Evolutionary conservation across 1,140 invertebrate genomes (phyloP).

Genomic region (Pristionchus pacificus): DNA sequence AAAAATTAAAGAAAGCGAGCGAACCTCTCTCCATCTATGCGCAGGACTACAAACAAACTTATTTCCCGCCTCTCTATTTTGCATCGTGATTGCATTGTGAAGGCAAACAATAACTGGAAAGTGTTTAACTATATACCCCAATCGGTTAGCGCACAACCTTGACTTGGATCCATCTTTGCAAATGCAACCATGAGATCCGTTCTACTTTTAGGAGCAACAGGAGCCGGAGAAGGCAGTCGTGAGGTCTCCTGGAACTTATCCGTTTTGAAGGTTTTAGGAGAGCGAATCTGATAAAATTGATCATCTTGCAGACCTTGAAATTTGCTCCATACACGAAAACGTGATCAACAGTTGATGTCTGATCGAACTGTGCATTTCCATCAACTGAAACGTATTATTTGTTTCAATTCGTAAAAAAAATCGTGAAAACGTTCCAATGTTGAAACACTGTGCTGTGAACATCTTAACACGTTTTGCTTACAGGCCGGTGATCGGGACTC

Average conservation of each 20-base stretch:
- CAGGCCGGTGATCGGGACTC: slow-evolving; percentile 26
- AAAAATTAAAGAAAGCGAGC: not conserved
- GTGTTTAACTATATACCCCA: not conserved
- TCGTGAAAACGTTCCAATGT: slow-evolving; percentile 4
- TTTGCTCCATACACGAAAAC: slow-evolving; percentile 38
- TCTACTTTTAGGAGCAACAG: slow-evolving; percentile 23
- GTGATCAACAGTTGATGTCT: slow-evolving; percentile 37
- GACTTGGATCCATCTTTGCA: slow-evolving; percentile 46
- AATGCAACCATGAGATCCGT: slow-evolving; percentile 45
- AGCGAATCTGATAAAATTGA: no score
- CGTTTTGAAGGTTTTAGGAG: no score
- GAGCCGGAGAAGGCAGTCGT: slow-evolving; percentile 18
- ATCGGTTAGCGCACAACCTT: slow-evolving; percentile 29
- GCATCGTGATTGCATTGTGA: slow-evolving; percentile 70
- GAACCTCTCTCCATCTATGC: slow-evolving; percentile 61
- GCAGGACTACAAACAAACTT: slow-evolving; percentile 49
- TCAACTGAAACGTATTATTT: slow-evolving; percentile 14
- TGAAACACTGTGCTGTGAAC: slow-evolving; percentile 8
- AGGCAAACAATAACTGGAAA: slow-evolving; percentile 65
- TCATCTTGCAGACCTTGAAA: slow-evolving; percentile 8
- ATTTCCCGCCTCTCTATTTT: slow-evolving; percentile 67
- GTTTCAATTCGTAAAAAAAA: slow-evolving; percentile 3
- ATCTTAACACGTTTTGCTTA: slow-evolving; percentile 10
- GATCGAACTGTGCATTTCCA: slow-evolving; percentile 23
- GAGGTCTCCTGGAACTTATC: slow-evolving; percentile 26